Conservation (phyloP, 2,797 vertebrate genomes). For the Phaenicophaeus curvirostris region DNA sequence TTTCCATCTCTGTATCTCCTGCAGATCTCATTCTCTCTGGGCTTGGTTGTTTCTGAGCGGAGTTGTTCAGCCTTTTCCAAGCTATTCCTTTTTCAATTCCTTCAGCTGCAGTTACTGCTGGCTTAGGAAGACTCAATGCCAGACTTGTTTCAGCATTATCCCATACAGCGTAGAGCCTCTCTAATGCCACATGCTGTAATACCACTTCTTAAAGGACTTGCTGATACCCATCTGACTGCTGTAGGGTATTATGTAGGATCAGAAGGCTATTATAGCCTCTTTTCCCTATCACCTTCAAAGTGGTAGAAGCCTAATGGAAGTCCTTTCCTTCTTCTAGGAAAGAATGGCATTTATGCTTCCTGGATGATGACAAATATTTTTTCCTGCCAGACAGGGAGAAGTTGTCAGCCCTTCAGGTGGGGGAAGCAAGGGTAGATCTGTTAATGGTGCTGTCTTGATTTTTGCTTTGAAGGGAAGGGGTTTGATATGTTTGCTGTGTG, state of each 20-base stretch:
- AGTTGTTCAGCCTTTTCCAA: background rate
- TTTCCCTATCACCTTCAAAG: slow-evolving; percentile 9
- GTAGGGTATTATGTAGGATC: background rate
- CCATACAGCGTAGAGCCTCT: background rate
- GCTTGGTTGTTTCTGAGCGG: background rate
- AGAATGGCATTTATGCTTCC: background rate
- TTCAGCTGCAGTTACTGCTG: background rate
- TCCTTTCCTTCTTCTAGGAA: background rate
- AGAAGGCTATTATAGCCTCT: background rate
- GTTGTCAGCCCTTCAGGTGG: background rate
- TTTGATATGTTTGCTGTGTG: background rate
- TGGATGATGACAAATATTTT: background rate
- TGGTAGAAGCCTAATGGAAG: background rate
- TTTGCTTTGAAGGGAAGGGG: background rate
- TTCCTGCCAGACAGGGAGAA: background rate
- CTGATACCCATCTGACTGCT: background rate
- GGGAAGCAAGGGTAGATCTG: background rate
- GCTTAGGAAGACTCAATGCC: background rate
- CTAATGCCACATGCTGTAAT: background rate
- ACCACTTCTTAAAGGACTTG: background rate
- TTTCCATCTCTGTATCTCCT: background rate
- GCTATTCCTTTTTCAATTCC: background rate
- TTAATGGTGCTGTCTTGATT: background rate
- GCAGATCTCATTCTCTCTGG: background rate
- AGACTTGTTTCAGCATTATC: background rate